These are phyloP conservation scores for Phylloscopus trochiloides DNA, from an alignment of 2,113 vertebrate genomes.

Conservation along the genomic window DNA sequence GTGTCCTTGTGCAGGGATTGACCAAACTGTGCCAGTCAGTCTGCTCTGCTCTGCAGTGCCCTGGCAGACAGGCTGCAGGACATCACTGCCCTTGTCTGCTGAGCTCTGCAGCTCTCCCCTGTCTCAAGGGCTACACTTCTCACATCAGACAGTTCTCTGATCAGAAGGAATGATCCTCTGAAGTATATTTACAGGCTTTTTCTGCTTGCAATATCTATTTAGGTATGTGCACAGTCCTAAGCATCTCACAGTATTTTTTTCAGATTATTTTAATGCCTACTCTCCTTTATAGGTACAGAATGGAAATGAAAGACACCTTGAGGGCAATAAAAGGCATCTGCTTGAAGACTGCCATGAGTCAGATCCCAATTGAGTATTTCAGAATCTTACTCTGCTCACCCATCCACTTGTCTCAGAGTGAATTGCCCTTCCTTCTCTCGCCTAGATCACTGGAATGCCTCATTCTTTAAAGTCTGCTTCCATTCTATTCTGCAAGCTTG, in stretches of 20 bases:
- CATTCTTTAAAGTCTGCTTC: background rate
- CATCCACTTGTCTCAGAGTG: background rate
- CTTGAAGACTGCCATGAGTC: background rate
- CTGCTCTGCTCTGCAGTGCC: background rate
- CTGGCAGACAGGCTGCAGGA: background rate
- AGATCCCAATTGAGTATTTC: background rate
- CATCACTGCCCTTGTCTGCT: fast-evolving
- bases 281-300: background rate
- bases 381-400: background rate
- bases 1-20: background rate
- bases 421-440: background rate
- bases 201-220: background rate
- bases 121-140: background rate
- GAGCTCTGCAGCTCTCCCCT: background rate
- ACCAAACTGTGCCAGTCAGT: background rate
- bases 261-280: background rate
- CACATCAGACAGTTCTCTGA: background rate
- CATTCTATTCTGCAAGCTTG: background rate
- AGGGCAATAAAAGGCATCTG: background rate
- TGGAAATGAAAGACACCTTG: background rate
- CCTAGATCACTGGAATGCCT: background rate
- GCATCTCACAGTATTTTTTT: background rate
- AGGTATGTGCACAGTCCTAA: background rate
- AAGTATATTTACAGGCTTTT: background rate
- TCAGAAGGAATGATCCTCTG: background rate